Conservation (phyloP, 2,113 vertebrate genomes). For the Baryphthengus martii region DNA sequence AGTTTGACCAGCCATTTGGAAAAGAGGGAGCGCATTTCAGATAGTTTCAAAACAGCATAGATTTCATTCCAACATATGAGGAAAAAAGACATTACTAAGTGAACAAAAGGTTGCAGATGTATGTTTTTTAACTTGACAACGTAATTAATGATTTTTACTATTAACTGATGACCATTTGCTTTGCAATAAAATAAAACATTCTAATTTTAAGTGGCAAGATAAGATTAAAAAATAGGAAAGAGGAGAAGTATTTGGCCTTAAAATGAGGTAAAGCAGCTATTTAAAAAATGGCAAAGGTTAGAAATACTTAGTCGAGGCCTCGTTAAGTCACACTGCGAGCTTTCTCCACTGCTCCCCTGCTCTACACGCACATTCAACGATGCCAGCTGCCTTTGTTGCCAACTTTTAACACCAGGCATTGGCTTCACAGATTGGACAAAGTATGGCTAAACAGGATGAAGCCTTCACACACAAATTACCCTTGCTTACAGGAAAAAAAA, state of each 20-base stretch:
- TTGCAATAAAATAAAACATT: not conserved
- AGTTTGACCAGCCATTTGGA: not conserved
- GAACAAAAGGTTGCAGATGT: not conserved
- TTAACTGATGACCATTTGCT: not conserved
- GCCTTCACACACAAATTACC: not conserved
- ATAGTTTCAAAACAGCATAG: not conserved
- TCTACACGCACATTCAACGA: not conserved
- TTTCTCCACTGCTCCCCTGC: not conserved
- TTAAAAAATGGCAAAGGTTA: not conserved
- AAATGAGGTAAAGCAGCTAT: not conserved
- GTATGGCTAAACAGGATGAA: not conserved
- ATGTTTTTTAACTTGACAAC: not conserved
- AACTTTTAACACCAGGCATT: not conserved
- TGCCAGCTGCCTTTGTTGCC: not conserved
- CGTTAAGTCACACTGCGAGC: not conserved
- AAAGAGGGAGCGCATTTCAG: not conserved
- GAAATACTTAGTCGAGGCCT: not conserved
- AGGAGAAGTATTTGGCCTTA: not conserved
- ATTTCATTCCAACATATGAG: not conserved
- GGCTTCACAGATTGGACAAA: not conserved
- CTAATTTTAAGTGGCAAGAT: not conserved
- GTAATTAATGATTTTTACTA: not conserved
- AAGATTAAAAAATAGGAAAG: not conserved
- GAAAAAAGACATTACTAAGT: not conserved
- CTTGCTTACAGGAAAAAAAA: not conserved